Evolutionary conservation across 2,888 invertebrate genomes (phyloP), one percentile per base, ranked within the genome.

Genomic region (Coleophora flavipennella): DNA sequence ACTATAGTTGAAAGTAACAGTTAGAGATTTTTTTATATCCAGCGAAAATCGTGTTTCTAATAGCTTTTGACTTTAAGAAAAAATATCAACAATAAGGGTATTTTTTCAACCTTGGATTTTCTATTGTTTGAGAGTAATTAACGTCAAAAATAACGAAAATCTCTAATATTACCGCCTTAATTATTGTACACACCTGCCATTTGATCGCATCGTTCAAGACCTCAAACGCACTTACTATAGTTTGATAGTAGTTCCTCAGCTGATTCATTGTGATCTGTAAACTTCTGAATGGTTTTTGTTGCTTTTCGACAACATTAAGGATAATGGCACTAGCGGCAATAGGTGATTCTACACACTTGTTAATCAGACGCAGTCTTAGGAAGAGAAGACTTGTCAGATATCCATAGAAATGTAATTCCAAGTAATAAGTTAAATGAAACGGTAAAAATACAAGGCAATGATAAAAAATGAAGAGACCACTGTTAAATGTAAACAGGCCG

Each of bases 181-280:
- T n/a, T n/a, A n/a, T n/a, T 20, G 20, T 31, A 42, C 44, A 54
- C 53, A 76, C 77, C 73, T 75, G 74, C 73, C 73, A 77, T 48
- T 74, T 75, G 13, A 76, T 60, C 1, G 75, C 67, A 40, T 70
- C 66, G 28, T 66, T 62, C 39, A 78, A 53, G 42, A 43, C 62
- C 35, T 68, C 62, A 29, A 67, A 67, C n/a, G 67, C 50, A 40
- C 60, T 65, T 8, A 69, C 66, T 12, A 68, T 49, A 14, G 59
- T 60, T 25, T 73, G 60, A 43, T 75, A 76, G 7, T 71, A 54
- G 34, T 71, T 60, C 65, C 74, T 72, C 37, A 71, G 40, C 34
- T 61, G 66, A 8, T 56, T 62, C 63, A 73, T 69, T 2, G 28
- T 11, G 25, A 29, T 2, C 2, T 13, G n/a, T 8, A 11, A 4